Evolutionary conservation across 2,888 invertebrate genomes (phyloP).

Genomic region (Achlya flavicornis): DNA sequence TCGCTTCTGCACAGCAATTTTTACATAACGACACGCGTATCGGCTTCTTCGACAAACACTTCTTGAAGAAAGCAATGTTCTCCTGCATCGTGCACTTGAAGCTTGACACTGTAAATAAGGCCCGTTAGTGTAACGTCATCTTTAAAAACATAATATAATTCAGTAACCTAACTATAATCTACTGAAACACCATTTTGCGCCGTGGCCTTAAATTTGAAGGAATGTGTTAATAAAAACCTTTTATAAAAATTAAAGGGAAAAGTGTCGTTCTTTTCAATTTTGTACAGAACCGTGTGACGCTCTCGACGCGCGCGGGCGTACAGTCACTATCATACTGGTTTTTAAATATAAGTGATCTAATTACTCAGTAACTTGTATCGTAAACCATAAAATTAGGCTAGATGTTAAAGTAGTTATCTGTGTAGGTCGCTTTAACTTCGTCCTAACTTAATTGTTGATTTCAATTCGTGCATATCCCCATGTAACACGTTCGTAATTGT

Average conservation of each 20-base stretch:
- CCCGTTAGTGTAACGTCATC: slow-evolving; percentile 67
- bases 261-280: slow-evolving; percentile 44
- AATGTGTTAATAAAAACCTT: slow-evolving; percentile 71
- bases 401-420: slow-evolving; percentile 70
- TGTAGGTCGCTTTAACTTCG: slow-evolving; percentile 74
- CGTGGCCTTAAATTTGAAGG: slow-evolving; percentile 83
- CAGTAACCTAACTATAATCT: slow-evolving; percentile 76
- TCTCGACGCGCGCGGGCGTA: slow-evolving; percentile 34
- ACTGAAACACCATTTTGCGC: slow-evolving; percentile 83
- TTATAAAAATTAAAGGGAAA: slow-evolving; percentile 59
- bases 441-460: slow-evolving; percentile 74
- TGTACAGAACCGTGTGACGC: slow-evolving; percentile 43
- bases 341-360: slow-evolving; percentile 62
- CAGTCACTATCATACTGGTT: slow-evolving; percentile 58
- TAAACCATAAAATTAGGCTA: slow-evolving; percentile 67
- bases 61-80: slow-evolving; percentile 21
- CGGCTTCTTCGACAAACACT: slow-evolving; percentile 29
- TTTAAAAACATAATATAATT: slow-evolving; percentile 59
- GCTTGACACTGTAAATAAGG: slow-evolving; percentile 69
- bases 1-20: slow-evolving; percentile 45
- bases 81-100: slow-evolving; percentile 39
- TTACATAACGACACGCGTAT: slow-evolving; percentile 22
- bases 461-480: slow-evolving; percentile 81
- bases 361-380: slow-evolving; percentile 55
- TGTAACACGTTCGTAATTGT: slow-evolving; percentile 78